A percentile compares a stretch with the other conserved stretches of the same genome.
Conservation (phyloP, 2,797 vertebrate genomes). For the Chaenodraco wilsoni region DNA sequence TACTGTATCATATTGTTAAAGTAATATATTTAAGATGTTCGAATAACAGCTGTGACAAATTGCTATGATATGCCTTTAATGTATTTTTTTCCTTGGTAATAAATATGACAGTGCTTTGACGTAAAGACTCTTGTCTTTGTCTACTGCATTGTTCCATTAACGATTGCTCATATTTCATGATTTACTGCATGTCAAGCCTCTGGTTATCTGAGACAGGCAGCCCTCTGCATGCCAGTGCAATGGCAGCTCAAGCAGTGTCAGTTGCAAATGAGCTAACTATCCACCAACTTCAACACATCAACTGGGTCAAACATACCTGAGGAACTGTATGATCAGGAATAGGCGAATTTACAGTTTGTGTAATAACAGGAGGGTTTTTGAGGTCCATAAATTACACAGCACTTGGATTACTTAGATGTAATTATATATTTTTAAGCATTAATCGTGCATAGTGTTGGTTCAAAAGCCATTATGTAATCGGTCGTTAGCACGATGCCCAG, state of each 20-base stretch:
- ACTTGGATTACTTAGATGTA: not conserved
- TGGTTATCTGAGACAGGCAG: constrained; percentile 42
- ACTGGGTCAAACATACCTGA: not conserved
- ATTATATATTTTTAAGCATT: not conserved
- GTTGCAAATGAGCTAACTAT: constrained; percentile 41
- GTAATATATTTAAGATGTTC: constrained; percentile 72
- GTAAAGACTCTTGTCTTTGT: constrained; percentile 47
- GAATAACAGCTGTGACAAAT: constrained; percentile 72
- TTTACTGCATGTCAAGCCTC: constrained; percentile 42
- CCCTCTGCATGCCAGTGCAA: constrained; percentile 33
- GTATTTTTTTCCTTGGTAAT: constrained; percentile 81
- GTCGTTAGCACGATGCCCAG: constrained; percentile 31
- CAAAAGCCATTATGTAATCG: constrained; percentile 17
- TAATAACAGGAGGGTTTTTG: not conserved
- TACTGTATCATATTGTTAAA: constrained; percentile 76
- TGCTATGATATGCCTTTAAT: constrained; percentile 77
- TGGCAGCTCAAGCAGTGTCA: constrained; percentile 28
- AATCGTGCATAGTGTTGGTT: not conserved
- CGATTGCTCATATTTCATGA: constrained; percentile 27
- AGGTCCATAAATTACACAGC: not conserved
- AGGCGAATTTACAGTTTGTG: not conserved
- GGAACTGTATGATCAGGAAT: not conserved
- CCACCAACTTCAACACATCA: constrained; percentile 15
- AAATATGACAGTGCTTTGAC: constrained; percentile 82
- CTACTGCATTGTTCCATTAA: constrained; percentile 32